These are phyloP conservation scores for Atractosteus spatula DNA, from an alignment of 2,113 vertebrate species.

Conservation along the genomic window DNA sequence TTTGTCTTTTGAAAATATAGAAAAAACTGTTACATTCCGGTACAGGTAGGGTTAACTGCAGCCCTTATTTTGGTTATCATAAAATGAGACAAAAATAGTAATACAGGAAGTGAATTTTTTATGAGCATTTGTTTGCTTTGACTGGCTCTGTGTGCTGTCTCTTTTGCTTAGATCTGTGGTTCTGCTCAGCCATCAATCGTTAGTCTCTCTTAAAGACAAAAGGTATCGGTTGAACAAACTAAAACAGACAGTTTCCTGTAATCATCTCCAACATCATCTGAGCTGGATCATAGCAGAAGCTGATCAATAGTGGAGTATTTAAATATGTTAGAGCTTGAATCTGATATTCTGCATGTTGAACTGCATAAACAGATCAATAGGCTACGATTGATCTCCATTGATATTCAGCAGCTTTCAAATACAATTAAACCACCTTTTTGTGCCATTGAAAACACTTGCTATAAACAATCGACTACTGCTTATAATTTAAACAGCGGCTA, in stretches of 20 bases:
- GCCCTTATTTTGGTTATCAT: not conserved
- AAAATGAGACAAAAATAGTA: constrained; percentile 1
- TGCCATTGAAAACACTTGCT: constrained; percentile 57
- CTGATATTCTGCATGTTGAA: constrained; percentile 75
- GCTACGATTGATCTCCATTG: constrained; percentile 66
- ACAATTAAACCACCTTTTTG: constrained; percentile 73
- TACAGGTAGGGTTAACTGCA: not conserved
- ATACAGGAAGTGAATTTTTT: constrained; percentile 6
- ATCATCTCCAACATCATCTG: constrained; percentile 70
- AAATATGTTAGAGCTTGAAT: constrained; percentile 79
- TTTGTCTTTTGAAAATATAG: too few relatives aligned
- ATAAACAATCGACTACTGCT: constrained; percentile 58
- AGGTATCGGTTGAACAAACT: constrained; percentile 45
- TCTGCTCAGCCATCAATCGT: constrained; percentile 31
- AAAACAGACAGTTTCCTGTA: constrained; percentile 68
- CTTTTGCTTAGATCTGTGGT: constrained; percentile 23
- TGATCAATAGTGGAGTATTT: constrained; percentile 83
- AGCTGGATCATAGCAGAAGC: constrained; percentile 68
- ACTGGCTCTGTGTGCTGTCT: not conserved
- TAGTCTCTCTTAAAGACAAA: constrained; percentile 30
- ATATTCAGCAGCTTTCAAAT: constrained; percentile 79
- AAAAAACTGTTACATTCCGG: not conserved
- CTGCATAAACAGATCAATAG: constrained; percentile 79
- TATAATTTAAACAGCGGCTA: constrained; percentile 55
- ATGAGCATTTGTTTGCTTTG: constrained; percentile 5